Percentiles rank a stretch among this genome's conserved stretches.
These are phyloP conservation scores for Hormaphis cornu DNA, from an alignment of 1,140 invertebrate genomes.

Conservation along the genomic window DNA sequence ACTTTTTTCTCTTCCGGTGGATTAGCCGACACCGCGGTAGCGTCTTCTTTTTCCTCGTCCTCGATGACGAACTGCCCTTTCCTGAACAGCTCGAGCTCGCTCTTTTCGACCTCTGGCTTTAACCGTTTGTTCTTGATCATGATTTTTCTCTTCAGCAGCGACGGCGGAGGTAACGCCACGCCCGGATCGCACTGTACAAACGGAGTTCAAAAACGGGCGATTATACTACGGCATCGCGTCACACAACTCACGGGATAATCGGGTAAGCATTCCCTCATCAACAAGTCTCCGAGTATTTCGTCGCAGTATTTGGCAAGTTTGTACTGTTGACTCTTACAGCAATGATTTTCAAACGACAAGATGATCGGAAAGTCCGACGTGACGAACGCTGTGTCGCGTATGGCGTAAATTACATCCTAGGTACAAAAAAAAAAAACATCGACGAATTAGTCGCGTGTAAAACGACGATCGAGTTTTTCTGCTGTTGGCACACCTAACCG, in stretches of 20 bases:
- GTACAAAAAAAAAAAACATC: conserved; percentile 35
- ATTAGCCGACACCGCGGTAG: conserved; percentile 53
- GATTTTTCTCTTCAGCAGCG: conserved; percentile 84
- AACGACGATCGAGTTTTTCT: neutral
- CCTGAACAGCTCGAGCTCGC: conserved; percentile 76
- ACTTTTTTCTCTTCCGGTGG: conserved; percentile 53
- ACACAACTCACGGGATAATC: conserved; percentile 72
- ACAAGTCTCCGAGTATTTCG: conserved; percentile 88
- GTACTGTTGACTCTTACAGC: conserved; percentile 92
- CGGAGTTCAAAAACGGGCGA: neutral
- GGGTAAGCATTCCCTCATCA: conserved; percentile 80
- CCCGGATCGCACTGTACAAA: conserved; percentile 68
- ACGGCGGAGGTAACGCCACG: conserved; percentile 76
- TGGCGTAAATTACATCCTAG: conserved; percentile 88
- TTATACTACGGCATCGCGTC: too few relatives aligned
- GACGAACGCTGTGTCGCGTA: conserved; percentile 94
- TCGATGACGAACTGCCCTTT: conserved; percentile 86
- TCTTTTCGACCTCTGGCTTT: conserved; percentile 93
- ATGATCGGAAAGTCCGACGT: conserved; percentile 96
- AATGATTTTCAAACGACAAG: conserved; percentile 98
- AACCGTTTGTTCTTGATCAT: conserved; percentile 98
- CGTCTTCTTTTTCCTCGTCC: conserved; percentile 80
- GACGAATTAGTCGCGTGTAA: neutral
- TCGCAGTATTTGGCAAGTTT: conserved; percentile 98
- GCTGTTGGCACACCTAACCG: too few relatives aligned